Conservation (phyloP, 2,113 vertebrate species). For the Hemiscyllium ocellatum region DNA sequence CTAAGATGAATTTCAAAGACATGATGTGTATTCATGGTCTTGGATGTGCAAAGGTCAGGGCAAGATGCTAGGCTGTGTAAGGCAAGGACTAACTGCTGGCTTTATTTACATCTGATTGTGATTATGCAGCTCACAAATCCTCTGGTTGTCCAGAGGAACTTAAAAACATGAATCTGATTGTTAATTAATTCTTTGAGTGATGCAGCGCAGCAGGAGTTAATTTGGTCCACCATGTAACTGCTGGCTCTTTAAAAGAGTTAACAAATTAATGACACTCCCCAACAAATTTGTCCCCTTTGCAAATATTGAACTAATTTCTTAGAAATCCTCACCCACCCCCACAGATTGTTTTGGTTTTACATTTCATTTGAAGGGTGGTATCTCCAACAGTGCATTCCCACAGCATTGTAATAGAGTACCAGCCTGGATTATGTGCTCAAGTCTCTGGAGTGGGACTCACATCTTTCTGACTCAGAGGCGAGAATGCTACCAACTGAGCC, state of each 20-base stretch:
- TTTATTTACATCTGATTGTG: background rate
- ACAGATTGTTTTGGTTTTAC: background rate
- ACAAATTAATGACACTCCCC: background rate
- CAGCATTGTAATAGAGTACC: background rate
- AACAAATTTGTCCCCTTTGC: background rate
- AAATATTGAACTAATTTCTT: background rate
- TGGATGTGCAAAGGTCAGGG: background rate
- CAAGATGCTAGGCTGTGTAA: too few relatives aligned
- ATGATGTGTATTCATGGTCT: background rate
- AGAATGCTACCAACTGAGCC: conserved; percentile 12
- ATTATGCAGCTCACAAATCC: background rate
- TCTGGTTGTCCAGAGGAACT: too few relatives aligned
- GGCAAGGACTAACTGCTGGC: background rate
- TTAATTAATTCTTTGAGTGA: background rate
- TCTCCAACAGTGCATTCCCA: background rate
- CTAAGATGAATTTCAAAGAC: background rate
- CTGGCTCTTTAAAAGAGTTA: background rate
- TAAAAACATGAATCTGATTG: background rate
- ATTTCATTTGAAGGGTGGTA: background rate
- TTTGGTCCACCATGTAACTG: background rate
- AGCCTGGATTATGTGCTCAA: background rate
- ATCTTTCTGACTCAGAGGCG: conserved; percentile 10
- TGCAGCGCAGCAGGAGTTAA: background rate
- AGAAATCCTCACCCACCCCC: background rate
- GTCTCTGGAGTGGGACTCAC: conserved; percentile 13